Base-by-base conservation (phyloP, 2,888 invertebrate species). In the Volucella bombylans region DNA sequence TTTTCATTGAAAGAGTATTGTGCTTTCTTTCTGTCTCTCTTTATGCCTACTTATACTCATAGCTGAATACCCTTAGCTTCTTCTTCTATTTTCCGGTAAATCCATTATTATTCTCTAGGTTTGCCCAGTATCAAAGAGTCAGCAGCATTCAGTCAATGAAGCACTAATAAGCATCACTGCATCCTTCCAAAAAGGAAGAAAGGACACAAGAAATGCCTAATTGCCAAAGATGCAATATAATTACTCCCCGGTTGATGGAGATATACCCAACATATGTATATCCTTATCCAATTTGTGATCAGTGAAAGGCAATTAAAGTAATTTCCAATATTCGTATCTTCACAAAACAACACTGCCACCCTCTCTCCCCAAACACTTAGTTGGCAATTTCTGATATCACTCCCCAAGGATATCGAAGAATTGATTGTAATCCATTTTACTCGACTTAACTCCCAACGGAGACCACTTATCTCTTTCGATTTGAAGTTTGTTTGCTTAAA, bases 351-450 rank as follows among this genome's bases (percentile, higher is more conserved):
- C n/a, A 8, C 23, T 2, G 8, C 11, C 41, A 10, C 15, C 11
- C 10, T n/a, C n/a, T n/a, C n/a, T n/a, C n/a, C n/a, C n/a, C n/a
- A n/a, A n/a, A n/a, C 14, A 11, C 38, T 4, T 31, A 18, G 9
- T 18, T 41, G 12, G 14, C 43, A 64, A 10, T 2, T 14, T 8
- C 31, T 31, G 31, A 31, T 31, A 31, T 31, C 31, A 31, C 11
- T 9, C 64, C 55, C 41, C 14, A 31, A 57, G 74, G 74, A 67
- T 50, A 52, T 52, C 31, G 18, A 10, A 31, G n/a, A 67, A 43
- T 49, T 74, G 59, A 67, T 74, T 65, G 49, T 57, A 74, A 65
- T 76, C 65, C 52, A 76, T 50, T 76, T 47, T 68, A 61, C 76
- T 68, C 52, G 39, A 39, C 52, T 68, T 6, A 76, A 45, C 55